Evolutionary conservation across 2,797 vertebrate genomes (phyloP).

Genomic region (Hirundo rustica): DNA sequence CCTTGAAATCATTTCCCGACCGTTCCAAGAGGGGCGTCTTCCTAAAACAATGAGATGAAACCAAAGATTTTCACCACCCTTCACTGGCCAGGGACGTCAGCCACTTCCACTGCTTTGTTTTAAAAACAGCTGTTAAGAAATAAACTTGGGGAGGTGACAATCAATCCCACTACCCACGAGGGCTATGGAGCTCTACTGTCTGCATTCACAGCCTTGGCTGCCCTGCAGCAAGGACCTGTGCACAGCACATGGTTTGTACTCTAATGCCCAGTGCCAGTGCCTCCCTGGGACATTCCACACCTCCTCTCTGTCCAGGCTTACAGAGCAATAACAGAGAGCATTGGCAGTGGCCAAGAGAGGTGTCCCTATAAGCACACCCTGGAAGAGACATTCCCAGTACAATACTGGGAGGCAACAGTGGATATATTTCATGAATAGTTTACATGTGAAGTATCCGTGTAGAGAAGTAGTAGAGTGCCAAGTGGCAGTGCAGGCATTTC

Average conservation of each 20-base stretch:
- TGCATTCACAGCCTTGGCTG: not conserved
- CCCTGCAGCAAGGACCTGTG: not conserved
- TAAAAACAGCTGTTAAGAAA: not conserved
- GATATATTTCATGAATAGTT: not conserved
- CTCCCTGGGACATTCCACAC: not conserved
- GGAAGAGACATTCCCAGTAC: not conserved
- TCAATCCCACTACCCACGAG: not conserved
- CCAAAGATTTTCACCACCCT: not conserved
- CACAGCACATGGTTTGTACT: not conserved
- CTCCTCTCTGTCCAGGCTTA: not conserved
- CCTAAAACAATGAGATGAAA: not conserved
- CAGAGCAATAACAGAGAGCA: not conserved
- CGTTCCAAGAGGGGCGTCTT: not conserved
- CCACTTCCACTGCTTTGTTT: not conserved
- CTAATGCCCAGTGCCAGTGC: not conserved
- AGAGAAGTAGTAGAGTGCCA: not conserved
- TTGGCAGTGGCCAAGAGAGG: not conserved
- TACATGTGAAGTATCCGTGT: rapidly evolving
- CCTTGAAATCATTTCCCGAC: not conserved
- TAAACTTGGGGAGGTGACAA: not conserved
- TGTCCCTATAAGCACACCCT: not conserved
- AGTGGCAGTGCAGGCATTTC: not conserved
- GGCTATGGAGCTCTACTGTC: not conserved
- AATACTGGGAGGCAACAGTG: not conserved
- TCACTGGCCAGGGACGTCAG: not conserved